Base-by-base conservation (phyloP, 2,888 invertebrate genomes). In the Tinea trinotella region DNA sequence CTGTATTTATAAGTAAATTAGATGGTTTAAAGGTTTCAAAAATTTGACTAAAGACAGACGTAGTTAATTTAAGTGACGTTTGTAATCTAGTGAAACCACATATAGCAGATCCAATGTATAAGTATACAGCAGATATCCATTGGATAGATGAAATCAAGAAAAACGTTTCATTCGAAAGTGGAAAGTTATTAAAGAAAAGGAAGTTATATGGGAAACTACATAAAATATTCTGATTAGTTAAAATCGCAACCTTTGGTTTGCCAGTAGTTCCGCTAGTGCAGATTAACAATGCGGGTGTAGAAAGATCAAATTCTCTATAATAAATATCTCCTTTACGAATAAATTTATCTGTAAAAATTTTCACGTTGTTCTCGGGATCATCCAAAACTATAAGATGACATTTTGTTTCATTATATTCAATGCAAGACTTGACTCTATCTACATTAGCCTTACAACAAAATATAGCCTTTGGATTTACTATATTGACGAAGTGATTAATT, bases 241-340 rank as follows among this genome's bases (percentile, higher is more conserved):
- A 62, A 3, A 65, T 56, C 0, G 67, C 70, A 3, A 68, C 64
- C 63, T 74, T 74, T 0, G 74, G 71, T 2, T 59, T 46, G 4
- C 74, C 74, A 0, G 74, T 74, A 1, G 74, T 73, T 2, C 74
- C 75, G 53, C 74, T 76, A 4, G 75, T 75, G 35, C 74, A 53
- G 61, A 72, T 66, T 22, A 74, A 57, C 71, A 71, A 74, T 1
- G 70, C 70, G 12, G 61, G 55, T 2, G 59, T 67, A 1, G 24
- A 15, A 1, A 64, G 64, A 56, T 74, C 65, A 46, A 75, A 70
- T 50, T 64, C 59, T 20, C 66, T 62, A 30, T 71, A 72, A 53
- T 66, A 59, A 36, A 60, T 56, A 61, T 68, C 64, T n/a, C n/a
- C n/a, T n/a, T n/a, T n/a, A n/a, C n/a, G n/a, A n/a, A n/a, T n/a